These are phyloP conservation scores for Aurelia coerulea DNA, from an alignment of 30 jellyfish, hydroid and myxozoan species.

Conservation along the genomic window DNA sequence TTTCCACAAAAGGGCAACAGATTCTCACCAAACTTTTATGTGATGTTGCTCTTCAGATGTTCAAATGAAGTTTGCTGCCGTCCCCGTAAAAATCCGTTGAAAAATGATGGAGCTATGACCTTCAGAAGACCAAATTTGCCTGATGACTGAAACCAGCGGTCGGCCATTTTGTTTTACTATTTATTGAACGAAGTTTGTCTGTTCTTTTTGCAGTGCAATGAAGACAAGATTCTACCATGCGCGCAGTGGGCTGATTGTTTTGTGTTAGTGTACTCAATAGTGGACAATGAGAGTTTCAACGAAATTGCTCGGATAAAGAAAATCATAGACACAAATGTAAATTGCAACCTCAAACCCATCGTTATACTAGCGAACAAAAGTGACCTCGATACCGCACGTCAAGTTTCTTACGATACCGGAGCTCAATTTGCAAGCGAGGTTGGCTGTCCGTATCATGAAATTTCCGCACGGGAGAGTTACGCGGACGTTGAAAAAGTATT, in stretches of 20 bases:
- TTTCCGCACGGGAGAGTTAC: conserved; percentile 69
- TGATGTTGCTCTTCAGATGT: too few relatives aligned
- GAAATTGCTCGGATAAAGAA: conserved; percentile 45
- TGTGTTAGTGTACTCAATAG: conserved; percentile 62
- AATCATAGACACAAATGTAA: conserved; percentile 26
- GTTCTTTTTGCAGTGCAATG: conserved; percentile 29
- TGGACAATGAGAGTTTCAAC: conserved; percentile 62
- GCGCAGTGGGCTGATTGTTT: conserved; percentile 77
- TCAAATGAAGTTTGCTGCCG: too few relatives aligned
- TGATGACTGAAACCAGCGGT: too few relatives aligned
- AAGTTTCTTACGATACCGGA: conserved; percentile 36
- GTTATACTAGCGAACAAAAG: conserved; percentile 57
- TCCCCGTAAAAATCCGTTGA: too few relatives aligned
- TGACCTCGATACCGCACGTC: conserved; percentile 49
- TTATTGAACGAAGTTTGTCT: too few relatives aligned
- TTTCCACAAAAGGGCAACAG: too few relatives aligned
- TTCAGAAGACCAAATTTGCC: too few relatives aligned
- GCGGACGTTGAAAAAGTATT: conserved; percentile 60
- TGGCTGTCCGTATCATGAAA: conserved; percentile 74
- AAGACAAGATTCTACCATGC: conserved; percentile 21
- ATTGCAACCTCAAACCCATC: conserved; percentile 43
- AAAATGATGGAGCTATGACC: too few relatives aligned
- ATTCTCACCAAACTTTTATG: too few relatives aligned
- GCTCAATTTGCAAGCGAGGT: conserved; percentile 63
- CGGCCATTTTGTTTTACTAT: too few relatives aligned